phyloP scores from a whole-genome alignment of 2,888 invertebrate genomes.

The Polyommatus iphigenia region DNA sequence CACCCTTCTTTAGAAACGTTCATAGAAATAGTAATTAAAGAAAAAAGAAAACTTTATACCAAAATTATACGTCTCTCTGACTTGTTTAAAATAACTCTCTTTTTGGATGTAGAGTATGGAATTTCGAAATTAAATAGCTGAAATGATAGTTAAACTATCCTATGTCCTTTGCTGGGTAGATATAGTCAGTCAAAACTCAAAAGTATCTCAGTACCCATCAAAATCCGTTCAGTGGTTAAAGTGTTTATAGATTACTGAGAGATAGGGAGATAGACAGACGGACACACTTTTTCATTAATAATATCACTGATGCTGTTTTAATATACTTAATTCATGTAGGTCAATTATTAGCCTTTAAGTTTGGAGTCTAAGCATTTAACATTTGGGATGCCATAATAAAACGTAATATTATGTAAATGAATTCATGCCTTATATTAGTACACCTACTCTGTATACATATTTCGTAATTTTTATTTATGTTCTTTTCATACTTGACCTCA shows the following conservation, averaged over 20 bases:
- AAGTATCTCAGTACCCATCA: no score
- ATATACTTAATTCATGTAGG: not conserved
- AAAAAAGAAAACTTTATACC: not conserved
- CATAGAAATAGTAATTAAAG: conserved; percentile 1
- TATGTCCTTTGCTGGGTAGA: no score
- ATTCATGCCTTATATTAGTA: not conserved
- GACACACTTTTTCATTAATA: no score
- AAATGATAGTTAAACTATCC: no score
- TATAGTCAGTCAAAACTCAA: no score
- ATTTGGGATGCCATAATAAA: not conserved
- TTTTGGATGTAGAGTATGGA: no score
- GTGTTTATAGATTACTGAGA: no score
- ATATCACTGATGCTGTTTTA: not conserved
- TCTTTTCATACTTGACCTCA: conserved; percentile 21
- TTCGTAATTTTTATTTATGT: conserved; percentile 20
- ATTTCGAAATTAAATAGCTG: no score
- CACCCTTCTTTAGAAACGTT: not conserved
- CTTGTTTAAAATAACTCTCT: no score
- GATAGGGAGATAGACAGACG: no score
- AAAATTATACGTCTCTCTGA: no score
- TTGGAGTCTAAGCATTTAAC: not conserved
- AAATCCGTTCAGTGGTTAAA: no score
- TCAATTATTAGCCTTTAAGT: not conserved
- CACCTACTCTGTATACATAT: not conserved
- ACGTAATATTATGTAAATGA: conserved; percentile 2